Evolutionary conservation across 2,888 invertebrate species (phyloP).

Genomic region (Orthosia gothica): DNA sequence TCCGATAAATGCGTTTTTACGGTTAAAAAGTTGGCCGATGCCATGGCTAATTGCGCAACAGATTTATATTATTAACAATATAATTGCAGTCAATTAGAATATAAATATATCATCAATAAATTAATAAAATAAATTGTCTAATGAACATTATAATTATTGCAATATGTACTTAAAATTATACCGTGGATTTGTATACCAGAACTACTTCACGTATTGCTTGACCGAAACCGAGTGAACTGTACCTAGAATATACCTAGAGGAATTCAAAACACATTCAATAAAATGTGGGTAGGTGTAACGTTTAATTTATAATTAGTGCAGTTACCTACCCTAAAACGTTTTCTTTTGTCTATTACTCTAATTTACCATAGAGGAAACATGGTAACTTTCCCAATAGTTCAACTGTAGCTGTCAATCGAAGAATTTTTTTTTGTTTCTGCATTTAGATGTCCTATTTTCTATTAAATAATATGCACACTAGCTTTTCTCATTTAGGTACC

Average conservation of each 20-base stretch:
- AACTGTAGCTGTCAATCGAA: no score
- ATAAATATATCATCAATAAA: constrained; percentile 70
- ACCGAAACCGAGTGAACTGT: constrained; percentile 75
- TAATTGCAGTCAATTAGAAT: constrained; percentile 74
- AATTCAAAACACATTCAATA: constrained; percentile 1
- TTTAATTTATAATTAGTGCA: background rate
- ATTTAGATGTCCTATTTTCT: no score
- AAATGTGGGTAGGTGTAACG: constrained; percentile 52
- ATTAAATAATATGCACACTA: no score
- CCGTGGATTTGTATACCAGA: constrained; percentile 71
- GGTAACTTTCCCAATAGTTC: no score
- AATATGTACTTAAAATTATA: constrained; percentile 68
- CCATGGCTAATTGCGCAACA: constrained; percentile 74
- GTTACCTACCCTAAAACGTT: constrained; percentile 17
- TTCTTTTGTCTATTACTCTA: constrained; percentile 6
- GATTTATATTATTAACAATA: constrained; percentile 64
- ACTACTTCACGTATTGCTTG: constrained; percentile 78
- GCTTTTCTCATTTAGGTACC: no score
- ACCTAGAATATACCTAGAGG: background rate
- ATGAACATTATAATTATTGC: constrained; percentile 75
- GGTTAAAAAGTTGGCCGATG: constrained; percentile 84
- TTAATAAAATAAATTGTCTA: constrained; percentile 73
- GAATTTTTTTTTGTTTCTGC: no score
- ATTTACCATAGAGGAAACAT: constrained; percentile 20
- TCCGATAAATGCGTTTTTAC: constrained; percentile 89